Evolutionary conservation across 2,888 invertebrate species (phyloP), one percentile per base, ranked within the genome.

Genomic region (Hecatera dysodea): DNA sequence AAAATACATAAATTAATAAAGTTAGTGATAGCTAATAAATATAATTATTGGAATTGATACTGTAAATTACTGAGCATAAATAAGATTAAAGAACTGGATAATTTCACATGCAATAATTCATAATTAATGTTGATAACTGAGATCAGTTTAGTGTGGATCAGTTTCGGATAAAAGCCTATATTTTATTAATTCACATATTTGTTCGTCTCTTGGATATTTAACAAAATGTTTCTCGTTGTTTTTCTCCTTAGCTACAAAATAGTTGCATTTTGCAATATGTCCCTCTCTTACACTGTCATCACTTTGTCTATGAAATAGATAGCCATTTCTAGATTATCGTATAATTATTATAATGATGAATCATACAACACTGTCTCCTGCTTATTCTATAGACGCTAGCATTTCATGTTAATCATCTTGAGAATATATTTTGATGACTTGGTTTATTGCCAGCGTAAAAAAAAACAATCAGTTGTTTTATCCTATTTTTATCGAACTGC

Each of bases 391-490:
- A 24, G 9, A 17, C 42, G n/a, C 53, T 33, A 36, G 24, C 12
- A 22, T 29, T 59, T 59, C 44, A 29, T 44, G 67, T 44, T 36
- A 64, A 67, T 46, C 19, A 42, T 11, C 24, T 27, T 59, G 36
- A 27, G 17, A 42, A 52, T 73, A 39, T 33, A 55, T 57, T 74
- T 55, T 61, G 46, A 57, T 61, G 55, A 27, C 24, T 48, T 29
- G 17, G 36, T 69, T 44, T 69, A 67, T 68, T 69, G 55, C 11
- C 1, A 68, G 27, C 15, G 12, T 39, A 39, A 55, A 53, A 62
- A 61, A 80, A 77, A 19, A 48, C 55, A 64, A 75, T 77, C 53
- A 75, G 12, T 44, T n/a, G 24, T 15, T 61, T 46, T 61, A 59
- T 63, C 53, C 33, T 79, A 5, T 19, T 62, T 52, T 57, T 68